phyloP scores from a whole-genome alignment of 92 coral and sea anemone genomes.

The Parazoanthus darwini region DNA sequence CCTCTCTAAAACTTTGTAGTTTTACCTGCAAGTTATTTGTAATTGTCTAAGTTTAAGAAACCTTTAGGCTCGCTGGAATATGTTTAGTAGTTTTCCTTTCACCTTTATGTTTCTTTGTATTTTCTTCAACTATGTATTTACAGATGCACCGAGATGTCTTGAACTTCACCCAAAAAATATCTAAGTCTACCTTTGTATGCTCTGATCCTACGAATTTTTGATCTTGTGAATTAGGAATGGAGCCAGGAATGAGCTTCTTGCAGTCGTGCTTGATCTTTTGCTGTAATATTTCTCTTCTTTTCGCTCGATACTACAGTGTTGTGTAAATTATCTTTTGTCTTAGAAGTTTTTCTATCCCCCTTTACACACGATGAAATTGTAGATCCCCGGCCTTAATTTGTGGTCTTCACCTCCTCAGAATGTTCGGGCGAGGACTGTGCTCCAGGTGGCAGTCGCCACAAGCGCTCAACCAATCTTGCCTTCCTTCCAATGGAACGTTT shows the following conservation, averaged over 20 bases:
- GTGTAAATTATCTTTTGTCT: not conserved
- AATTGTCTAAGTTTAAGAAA: too few species aligned
- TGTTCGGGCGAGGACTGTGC: not conserved
- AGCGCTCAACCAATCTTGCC: constrained; percentile 3
- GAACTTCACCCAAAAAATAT: too few species aligned
- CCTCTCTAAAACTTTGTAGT: not conserved
- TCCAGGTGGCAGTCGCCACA: constrained; percentile 9
- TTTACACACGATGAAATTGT: not conserved
- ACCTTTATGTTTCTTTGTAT: too few species aligned
- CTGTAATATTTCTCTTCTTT: not conserved
- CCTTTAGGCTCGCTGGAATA: too few species aligned
- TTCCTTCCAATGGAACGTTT: not conserved
- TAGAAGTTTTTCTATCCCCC: not conserved
- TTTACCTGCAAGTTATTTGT: too few species aligned
- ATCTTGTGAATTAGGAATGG: too few species aligned
- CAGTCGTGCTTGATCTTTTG: not conserved
- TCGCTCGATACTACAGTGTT: not conserved
- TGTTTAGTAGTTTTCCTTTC: too few species aligned
- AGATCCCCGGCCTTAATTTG: too few species aligned
- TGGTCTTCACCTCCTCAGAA: not conserved
- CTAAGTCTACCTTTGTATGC: too few species aligned
- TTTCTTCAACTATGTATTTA: too few species aligned
- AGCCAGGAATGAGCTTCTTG: not conserved
- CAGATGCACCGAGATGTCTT: too few species aligned
- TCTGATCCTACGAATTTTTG: too few species aligned